These are phyloP conservation scores for Potorous gilbertii DNA, from an alignment of 2,797 vertebrate species.

Conservation along the genomic window DNA sequence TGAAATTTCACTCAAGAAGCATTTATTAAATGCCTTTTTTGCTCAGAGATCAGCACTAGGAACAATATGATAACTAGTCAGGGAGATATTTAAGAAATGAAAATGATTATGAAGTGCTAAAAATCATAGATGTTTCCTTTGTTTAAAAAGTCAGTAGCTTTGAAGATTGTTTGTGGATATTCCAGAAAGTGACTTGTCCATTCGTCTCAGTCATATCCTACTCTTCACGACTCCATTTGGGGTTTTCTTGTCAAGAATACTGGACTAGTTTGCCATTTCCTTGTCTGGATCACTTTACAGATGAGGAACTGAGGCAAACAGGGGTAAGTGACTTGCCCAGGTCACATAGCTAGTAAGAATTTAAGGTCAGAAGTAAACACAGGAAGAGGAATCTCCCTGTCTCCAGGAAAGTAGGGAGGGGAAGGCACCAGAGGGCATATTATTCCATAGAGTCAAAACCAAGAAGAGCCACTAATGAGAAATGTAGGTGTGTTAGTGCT, in stretches of 20 bases:
- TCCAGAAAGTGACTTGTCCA: slow-evolving; percentile 16
- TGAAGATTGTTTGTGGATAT: neutral
- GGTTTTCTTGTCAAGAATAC: neutral
- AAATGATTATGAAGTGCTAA: neutral
- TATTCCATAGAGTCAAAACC: neutral
- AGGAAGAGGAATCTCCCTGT: neutral
- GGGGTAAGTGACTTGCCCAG: neutral
- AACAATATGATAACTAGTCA: neutral
- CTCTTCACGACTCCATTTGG: neutral
- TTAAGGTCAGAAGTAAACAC: neutral
- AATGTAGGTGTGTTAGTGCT: neutral
- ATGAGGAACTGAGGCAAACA: neutral
- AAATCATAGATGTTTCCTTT: neutral
- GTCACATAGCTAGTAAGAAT: neutral
- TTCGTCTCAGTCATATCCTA: slow-evolving; percentile 6
- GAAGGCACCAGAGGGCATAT: neutral
- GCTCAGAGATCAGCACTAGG: neutral
- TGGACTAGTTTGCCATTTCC: neutral
- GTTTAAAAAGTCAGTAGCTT: slow-evolving; percentile 20
- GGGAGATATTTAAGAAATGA: neutral
- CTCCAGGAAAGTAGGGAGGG: neutral
- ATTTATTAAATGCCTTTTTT: neutral
- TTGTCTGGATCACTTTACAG: neutral
- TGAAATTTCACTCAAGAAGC: neutral
- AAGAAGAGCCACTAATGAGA: neutral